Percentiles rank a stretch among this genome's conserved stretches.
These are phyloP conservation scores for Hydrolagus affinis DNA, from an alignment of 2,113 vertebrate genomes.

Conservation along the genomic window DNA sequence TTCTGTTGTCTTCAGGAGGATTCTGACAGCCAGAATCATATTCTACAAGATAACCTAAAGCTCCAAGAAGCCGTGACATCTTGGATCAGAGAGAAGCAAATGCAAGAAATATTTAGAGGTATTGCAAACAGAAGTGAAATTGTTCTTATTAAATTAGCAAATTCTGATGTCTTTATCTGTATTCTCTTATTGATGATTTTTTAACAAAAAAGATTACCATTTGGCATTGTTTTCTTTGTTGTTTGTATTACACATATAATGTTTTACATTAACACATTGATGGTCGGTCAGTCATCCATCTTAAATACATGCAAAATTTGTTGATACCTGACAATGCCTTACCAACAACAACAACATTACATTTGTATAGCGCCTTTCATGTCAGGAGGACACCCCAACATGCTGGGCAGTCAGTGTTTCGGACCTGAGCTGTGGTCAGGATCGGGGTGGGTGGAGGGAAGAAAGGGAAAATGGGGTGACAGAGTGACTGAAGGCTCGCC, in stretches of 20 bases:
- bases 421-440: no score
- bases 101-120: conserved; percentile 90
- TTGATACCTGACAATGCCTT: no score
- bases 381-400: not conserved
- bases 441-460: no score
- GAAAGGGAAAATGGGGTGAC: no score
- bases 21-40: conserved; percentile 71
- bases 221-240: not conserved
- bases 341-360: not conserved
- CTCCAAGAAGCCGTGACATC: conserved; percentile 76
- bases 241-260: not conserved
- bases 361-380: not conserved
- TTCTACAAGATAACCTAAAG: conserved; percentile 73
- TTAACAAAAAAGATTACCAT: not conserved
- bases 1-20: conserved; percentile 61
- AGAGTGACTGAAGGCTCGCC: not conserved
- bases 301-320: no score
- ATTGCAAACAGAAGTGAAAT: not conserved
- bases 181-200: not conserved
- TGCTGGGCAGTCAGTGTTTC: not conserved
- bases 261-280: no score
- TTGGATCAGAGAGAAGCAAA: conserved; percentile 80
- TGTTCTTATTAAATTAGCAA: not conserved
- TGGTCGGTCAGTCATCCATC: no score
- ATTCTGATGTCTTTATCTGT: not conserved